Percentiles rank a stretch among this genome's conserved stretches.
Evolutionary conservation across 2,113 vertebrate species (phyloP).

Genomic region (Xiphophorus hellerii): DNA sequence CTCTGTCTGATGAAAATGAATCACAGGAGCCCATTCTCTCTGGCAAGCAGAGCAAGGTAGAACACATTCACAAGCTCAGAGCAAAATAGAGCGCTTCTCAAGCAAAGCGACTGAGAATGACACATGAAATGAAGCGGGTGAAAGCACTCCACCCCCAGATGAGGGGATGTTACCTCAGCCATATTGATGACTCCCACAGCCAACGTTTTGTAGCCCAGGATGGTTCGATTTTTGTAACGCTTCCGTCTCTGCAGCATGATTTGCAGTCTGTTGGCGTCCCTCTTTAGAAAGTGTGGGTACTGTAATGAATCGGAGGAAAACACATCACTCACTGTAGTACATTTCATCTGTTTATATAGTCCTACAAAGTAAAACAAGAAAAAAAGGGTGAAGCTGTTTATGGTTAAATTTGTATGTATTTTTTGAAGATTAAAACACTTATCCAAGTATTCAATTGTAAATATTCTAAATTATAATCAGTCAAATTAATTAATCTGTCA

Average conservation of each 20-base stretch:
- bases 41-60: slow-evolving; percentile 30
- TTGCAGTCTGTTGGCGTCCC: slow-evolving; percentile 82
- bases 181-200: slow-evolving; percentile 83
- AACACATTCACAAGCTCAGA: slow-evolving; percentile 9
- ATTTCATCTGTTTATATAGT: neutral
- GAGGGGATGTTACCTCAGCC: slow-evolving; percentile 74
- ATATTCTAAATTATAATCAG: no score
- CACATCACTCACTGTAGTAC: slow-evolving; percentile 3
- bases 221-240: slow-evolving; percentile 84
- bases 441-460: no score
- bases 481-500: no score
- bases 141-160: neutral
- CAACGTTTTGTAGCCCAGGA: slow-evolving; percentile 83
- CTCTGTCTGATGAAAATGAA: slow-evolving; percentile 58
- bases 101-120: slow-evolving; percentile 15
- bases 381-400: no score
- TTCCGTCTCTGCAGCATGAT: slow-evolving; percentile 84
- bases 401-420: no score
- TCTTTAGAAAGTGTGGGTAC: slow-evolving; percentile 85
- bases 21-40: slow-evolving; percentile 38
- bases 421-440: no score
- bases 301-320: slow-evolving; percentile 46
- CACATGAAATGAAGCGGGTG: slow-evolving; percentile 8
- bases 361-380: neutral
- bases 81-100: neutral